A percentile compares a stretch with the other conserved stretches of the same genome.
phyloP scores from a whole-genome alignment of 2,113 vertebrate genomes.

The Microtus richardsoni region DNA sequence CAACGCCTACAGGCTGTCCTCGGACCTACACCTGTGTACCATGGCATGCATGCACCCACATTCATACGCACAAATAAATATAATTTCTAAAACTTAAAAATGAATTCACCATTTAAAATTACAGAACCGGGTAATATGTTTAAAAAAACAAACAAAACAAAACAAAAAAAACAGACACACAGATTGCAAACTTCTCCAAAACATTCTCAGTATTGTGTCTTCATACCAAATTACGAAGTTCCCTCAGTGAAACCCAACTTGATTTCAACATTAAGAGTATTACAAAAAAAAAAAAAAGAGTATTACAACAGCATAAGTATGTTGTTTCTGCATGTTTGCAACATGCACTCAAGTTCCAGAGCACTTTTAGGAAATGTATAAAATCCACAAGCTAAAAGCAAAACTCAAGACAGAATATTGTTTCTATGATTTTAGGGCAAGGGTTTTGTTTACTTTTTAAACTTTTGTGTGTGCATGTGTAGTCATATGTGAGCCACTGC shows the following conservation, averaged over 20 bases:
- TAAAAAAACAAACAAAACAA: constrained; percentile 6
- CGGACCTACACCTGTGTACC: background rate
- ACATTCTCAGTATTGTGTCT: constrained; percentile 17
- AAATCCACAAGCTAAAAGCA: constrained; percentile 58
- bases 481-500: background rate
- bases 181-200: constrained; percentile 45
- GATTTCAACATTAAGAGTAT: constrained; percentile 70
- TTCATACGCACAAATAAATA: background rate
- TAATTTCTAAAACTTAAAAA: constrained; percentile 23
- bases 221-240: constrained; percentile 64
- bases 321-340: constrained; percentile 58
- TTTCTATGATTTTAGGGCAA: background rate
- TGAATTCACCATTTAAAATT: constrained; percentile 56
- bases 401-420: constrained; percentile 17
- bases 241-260: constrained; percentile 58
- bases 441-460: background rate
- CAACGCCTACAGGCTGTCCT: background rate
- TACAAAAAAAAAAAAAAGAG: constrained; percentile 69
- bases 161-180: background rate
- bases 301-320: constrained; percentile 69
- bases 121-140: constrained; percentile 37
- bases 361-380: constrained; percentile 41
- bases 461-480: background rate
- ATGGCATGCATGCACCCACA: background rate
- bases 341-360: constrained; percentile 44